phyloP scores from a whole-genome alignment of 1,140 invertebrate species.

The Hylaeus volcanicus region DNA sequence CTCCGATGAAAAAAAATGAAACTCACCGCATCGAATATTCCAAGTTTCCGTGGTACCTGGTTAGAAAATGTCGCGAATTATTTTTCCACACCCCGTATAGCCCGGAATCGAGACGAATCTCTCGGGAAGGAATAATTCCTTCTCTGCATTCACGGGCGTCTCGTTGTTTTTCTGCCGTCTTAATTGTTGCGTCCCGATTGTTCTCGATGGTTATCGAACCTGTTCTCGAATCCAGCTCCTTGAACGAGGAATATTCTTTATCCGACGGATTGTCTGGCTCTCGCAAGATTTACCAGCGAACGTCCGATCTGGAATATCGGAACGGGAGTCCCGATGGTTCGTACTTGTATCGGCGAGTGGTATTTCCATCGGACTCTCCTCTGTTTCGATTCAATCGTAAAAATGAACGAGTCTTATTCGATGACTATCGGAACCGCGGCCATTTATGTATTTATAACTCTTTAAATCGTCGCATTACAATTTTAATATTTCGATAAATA shows the following conservation, averaged over 20 bases:
- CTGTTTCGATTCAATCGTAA: too few species aligned
- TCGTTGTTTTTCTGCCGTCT: slow-evolving; percentile 16
- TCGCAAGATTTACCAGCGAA: neutral
- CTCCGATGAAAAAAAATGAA: too few species aligned
- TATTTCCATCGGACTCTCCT: too few species aligned
- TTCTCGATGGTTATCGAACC: slow-evolving; percentile 23
- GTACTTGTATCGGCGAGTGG: too few species aligned
- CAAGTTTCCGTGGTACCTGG: too few species aligned
- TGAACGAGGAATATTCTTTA: neutral
- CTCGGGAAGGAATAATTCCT: slow-evolving; percentile 32
- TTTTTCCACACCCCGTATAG: neutral
- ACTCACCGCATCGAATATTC: too few species aligned
- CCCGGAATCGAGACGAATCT: slow-evolving; percentile 13
- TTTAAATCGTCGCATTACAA: too few species aligned
- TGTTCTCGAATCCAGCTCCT: slow-evolving; percentile 7
- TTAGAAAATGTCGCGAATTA: neutral
- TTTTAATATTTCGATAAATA: too few species aligned
- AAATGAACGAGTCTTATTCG: too few species aligned
- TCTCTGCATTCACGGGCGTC: slow-evolving; percentile 10
- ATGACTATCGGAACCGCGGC: too few species aligned
- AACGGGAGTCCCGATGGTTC: too few species aligned
- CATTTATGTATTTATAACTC: too few species aligned
- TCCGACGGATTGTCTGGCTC: neutral
- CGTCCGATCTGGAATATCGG: neutral
- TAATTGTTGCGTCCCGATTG: slow-evolving; percentile 36